Evolutionary conservation across 2,797 vertebrate genomes (phyloP).

Genomic region (Bradypus variegatus): DNA sequence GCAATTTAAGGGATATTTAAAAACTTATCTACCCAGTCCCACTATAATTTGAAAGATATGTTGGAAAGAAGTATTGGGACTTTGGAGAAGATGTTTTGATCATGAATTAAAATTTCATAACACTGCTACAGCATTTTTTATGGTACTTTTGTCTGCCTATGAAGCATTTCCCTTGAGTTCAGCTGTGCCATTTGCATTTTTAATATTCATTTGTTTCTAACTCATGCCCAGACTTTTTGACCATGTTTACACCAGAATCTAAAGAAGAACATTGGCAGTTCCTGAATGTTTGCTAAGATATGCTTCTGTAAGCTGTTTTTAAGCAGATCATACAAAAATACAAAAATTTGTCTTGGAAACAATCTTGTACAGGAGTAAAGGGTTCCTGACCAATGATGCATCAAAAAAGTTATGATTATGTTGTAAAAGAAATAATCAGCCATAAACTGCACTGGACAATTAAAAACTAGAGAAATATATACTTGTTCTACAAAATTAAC

Average conservation of each 20-base stretch:
- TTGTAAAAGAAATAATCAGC: not conserved
- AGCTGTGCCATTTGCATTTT: conserved; percentile 53
- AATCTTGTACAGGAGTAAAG: not conserved
- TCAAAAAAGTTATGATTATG: not conserved
- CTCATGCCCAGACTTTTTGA: conserved; percentile 41
- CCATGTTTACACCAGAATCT: conserved; percentile 26
- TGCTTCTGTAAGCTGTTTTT: not conserved
- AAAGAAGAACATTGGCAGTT: conserved; percentile 14
- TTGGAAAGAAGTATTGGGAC: conserved; percentile 56
- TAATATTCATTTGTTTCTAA: conserved; percentile 58
- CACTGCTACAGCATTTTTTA: conserved; percentile 16
- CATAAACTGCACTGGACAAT: not conserved
- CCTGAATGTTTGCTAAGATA: conserved; percentile 5
- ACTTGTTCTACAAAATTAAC: conserved; percentile 4
- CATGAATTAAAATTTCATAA: conserved; percentile 65
- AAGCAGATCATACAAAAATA: conserved; percentile 33
- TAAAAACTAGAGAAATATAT: conserved; percentile 10
- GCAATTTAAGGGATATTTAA: conserved; percentile 58
- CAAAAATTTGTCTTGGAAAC: conserved; percentile 15
- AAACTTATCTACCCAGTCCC: conserved; percentile 51
- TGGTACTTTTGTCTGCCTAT: conserved; percentile 42
- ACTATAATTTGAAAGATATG: conserved; percentile 60
- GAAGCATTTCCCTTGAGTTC: conserved; percentile 50
- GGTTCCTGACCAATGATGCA: not conserved
- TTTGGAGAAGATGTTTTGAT: conserved; percentile 49